phyloP scores from a whole-genome alignment of 2,797 vertebrate species.

The Pipistrellus pipistrellus region DNA sequence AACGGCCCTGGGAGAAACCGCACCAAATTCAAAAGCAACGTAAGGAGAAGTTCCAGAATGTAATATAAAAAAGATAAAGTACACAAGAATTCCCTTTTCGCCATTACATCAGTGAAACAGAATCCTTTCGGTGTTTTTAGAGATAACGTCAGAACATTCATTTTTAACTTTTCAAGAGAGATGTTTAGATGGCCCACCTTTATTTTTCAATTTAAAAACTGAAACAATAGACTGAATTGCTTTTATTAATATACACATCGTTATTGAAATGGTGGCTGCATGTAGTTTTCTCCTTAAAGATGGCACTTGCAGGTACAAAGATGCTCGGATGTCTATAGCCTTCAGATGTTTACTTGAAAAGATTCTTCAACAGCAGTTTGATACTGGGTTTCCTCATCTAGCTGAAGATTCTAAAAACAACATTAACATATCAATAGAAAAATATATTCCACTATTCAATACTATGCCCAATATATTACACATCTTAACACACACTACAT shows the following conservation, averaged over 20 bases:
- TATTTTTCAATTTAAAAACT: slow-evolving; percentile 78
- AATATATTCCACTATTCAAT: slow-evolving; percentile 25
- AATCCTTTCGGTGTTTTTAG: slow-evolving; percentile 61
- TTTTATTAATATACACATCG: slow-evolving; percentile 86
- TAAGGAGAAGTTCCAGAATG: slow-evolving; percentile 73
- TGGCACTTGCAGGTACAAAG: slow-evolving; percentile 83
- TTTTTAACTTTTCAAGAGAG: slow-evolving; percentile 65
- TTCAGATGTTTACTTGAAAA: slow-evolving; percentile 89
- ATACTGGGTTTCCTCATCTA: slow-evolving; percentile 91
- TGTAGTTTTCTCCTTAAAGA: slow-evolving; percentile 80
- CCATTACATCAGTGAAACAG: slow-evolving; percentile 62
- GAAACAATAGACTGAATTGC: slow-evolving; percentile 79
- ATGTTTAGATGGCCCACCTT: slow-evolving; percentile 62
- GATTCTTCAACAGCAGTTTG: slow-evolving; percentile 91
- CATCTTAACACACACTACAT: slow-evolving; percentile 12
- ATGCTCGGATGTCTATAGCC: slow-evolving; percentile 73
- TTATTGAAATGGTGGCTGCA: slow-evolving; percentile 75
- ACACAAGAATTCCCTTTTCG: slow-evolving; percentile 71
- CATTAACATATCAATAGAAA: slow-evolving; percentile 70
- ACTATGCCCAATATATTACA: neutral
- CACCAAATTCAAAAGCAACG: slow-evolving; percentile 80
- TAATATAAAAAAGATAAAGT: slow-evolving; percentile 71
- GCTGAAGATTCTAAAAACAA: slow-evolving; percentile 89
- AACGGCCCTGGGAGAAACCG: slow-evolving; percentile 75
- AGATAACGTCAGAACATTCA: slow-evolving; percentile 44